A percentile compares a stretch with the other conserved stretches of the same genome.
These are phyloP conservation scores for Rhinoptilus africanus DNA, from an alignment of 2,113 vertebrate genomes.

Conservation along the genomic window DNA sequence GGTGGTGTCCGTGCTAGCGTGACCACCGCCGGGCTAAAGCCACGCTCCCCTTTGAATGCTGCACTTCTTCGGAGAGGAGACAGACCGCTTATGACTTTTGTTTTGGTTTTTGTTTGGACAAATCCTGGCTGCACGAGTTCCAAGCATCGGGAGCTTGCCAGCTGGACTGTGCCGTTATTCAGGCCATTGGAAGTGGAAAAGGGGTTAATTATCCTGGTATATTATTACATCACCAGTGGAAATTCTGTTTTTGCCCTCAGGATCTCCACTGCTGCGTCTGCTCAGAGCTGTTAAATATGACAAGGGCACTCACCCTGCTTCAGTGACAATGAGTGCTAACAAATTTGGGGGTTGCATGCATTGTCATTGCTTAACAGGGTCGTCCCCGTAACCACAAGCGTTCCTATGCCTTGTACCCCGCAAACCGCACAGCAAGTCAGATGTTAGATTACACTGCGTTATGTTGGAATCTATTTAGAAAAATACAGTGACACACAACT, in stretches of 20 bases:
- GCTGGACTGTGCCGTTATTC: conserved; percentile 31
- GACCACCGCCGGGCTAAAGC: not conserved
- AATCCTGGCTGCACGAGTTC: conserved; percentile 55
- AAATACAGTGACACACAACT: not conserved
- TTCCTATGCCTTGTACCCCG: not conserved
- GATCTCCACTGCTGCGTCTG: conserved; percentile 47
- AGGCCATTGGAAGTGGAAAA: conserved; percentile 24
- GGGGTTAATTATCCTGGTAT: conserved; percentile 61
- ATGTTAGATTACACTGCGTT: not conserved
- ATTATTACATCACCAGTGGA: conserved; percentile 68
- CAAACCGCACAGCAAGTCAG: conserved; percentile 4
- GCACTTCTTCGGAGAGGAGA: conserved; percentile 72
- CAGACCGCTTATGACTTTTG: conserved; percentile 67
- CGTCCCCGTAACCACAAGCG: conserved; percentile 2
- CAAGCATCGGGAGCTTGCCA: conserved; percentile 10
- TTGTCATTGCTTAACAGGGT: conserved; percentile 57
- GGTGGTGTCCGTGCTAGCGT: conserved; percentile 14
- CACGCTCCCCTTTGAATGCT: conserved; percentile 66
- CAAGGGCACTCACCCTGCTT: conserved; percentile 65
- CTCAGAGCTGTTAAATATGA: conserved; percentile 61
- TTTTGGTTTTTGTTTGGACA: conserved; percentile 71
- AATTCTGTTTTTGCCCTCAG: conserved; percentile 66
- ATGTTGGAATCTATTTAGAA: not conserved
- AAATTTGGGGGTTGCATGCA: conserved; percentile 40
- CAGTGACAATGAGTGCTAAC: conserved; percentile 61